A percentile compares a stretch with the other conserved stretches of the same genome.
phyloP scores from a whole-genome alignment of 2,797 vertebrate species.

The Pangasius djambal region DNA sequence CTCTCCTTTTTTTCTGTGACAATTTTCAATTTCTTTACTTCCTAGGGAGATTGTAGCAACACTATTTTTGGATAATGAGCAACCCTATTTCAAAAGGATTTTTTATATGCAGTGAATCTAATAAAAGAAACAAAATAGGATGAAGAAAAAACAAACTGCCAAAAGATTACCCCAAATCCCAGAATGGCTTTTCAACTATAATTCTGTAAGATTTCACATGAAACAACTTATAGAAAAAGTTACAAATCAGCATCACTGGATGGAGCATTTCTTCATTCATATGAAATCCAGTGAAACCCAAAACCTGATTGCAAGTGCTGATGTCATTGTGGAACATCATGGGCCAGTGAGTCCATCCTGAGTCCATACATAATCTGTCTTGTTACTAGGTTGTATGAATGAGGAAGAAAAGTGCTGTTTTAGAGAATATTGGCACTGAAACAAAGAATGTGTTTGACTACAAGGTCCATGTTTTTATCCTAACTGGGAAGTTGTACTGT shows the following conservation, averaged over 20 bases:
- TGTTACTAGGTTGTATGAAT: background rate
- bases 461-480: background rate
- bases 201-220: background rate
- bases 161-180: background rate
- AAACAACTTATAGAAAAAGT: background rate
- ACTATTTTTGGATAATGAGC: background rate
- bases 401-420: background rate
- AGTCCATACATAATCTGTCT: background rate
- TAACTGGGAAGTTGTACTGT: conserved; percentile 4
- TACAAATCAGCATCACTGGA: background rate
- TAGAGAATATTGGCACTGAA: background rate
- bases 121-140: background rate
- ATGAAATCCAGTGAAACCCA: background rate
- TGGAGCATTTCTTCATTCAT: background rate
- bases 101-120: background rate
- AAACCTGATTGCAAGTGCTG: background rate
- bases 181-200: background rate
- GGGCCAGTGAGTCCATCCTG: background rate
- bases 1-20: background rate
- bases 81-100: background rate
- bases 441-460: background rate
- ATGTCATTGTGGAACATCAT: background rate
- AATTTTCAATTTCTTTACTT: background rate
- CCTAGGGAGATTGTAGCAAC: background rate
- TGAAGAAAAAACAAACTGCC: too few species aligned